Evolutionary conservation across 1,140 invertebrate species (phyloP).

Genomic region (Metaphire vulgaris): DNA sequence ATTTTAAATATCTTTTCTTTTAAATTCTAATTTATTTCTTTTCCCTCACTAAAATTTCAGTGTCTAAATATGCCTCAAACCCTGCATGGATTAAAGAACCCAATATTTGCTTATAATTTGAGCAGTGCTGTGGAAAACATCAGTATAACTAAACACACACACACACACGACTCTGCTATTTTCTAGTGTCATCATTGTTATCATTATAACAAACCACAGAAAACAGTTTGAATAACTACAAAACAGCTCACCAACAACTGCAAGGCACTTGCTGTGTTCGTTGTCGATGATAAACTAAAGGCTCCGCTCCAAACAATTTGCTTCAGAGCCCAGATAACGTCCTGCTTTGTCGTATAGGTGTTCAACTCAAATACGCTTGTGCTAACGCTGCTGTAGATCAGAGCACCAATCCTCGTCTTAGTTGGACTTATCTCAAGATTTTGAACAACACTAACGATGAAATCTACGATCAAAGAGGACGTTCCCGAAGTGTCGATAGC

Average conservation of each 20-base stretch:
- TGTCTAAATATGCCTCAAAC: no score
- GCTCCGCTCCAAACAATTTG: background rate
- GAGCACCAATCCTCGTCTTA: background rate
- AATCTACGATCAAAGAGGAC: background rate
- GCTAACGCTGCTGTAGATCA: background rate
- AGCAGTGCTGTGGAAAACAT: no score
- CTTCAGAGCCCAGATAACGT: background rate
- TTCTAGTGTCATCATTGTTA: no score
- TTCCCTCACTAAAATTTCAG: no score
- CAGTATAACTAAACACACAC: no score
- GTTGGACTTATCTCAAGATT: background rate
- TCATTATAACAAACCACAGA: no score
- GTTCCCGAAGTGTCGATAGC: slow-evolving; percentile 6
- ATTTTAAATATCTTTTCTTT: no score
- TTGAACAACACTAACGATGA: background rate
- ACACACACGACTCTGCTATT: no score
- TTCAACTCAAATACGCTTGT: background rate
- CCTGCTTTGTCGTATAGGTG: background rate
- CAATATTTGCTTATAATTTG: no score
- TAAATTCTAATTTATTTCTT: no score
- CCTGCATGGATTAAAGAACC: no score
- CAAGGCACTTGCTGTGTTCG: background rate
- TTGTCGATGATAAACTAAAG: background rate
- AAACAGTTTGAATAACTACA: no score
- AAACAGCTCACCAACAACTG: background rate